Percentiles rank a stretch among this genome's conserved stretches.
phyloP scores from a whole-genome alignment of 2,888 invertebrate species.

The Lacanobia oleracea region DNA sequence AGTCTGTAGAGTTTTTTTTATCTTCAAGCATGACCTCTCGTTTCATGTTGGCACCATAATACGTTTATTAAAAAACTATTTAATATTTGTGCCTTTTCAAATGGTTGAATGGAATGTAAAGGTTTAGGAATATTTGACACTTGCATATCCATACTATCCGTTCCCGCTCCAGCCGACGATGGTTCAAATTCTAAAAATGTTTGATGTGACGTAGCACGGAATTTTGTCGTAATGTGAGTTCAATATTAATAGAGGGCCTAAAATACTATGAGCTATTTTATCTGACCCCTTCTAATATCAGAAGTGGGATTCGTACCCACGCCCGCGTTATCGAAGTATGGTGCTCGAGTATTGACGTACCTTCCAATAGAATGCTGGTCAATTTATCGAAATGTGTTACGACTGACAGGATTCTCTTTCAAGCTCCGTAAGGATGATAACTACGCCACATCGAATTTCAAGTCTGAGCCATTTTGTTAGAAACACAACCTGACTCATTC shows the following conservation, averaged over 20 bases:
- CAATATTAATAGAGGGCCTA: not conserved
- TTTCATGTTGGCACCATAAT: constrained; percentile 58
- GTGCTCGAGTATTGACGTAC: not conserved
- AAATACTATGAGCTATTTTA: not conserved
- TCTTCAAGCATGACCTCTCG: constrained; percentile 31
- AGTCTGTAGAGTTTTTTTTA: constrained; percentile 18
- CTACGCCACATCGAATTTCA: constrained; percentile 34
- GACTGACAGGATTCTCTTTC: not conserved
- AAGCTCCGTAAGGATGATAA: not conserved
- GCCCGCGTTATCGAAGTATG: not conserved
- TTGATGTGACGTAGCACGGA: constrained; percentile 23
- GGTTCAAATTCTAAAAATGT: constrained; percentile 29
- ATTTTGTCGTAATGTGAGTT: no score
- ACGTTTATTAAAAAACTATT: constrained; percentile 44
- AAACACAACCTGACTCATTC: constrained; percentile 32
- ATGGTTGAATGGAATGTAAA: constrained; percentile 61
- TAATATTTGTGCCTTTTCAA: constrained; percentile 51
- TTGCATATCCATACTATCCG: constrained; percentile 57
- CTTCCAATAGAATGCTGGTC: not conserved
- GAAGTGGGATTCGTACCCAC: not conserved
- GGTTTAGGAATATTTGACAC: constrained; percentile 65
- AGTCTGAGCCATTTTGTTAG: constrained; percentile 24
- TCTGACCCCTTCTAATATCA: not conserved
- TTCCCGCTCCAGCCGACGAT: constrained; percentile 36
- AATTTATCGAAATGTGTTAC: not conserved